These are phyloP conservation scores for Graphium colonna DNA, from an alignment of 2,888 invertebrate species.

Conservation along the genomic window DNA sequence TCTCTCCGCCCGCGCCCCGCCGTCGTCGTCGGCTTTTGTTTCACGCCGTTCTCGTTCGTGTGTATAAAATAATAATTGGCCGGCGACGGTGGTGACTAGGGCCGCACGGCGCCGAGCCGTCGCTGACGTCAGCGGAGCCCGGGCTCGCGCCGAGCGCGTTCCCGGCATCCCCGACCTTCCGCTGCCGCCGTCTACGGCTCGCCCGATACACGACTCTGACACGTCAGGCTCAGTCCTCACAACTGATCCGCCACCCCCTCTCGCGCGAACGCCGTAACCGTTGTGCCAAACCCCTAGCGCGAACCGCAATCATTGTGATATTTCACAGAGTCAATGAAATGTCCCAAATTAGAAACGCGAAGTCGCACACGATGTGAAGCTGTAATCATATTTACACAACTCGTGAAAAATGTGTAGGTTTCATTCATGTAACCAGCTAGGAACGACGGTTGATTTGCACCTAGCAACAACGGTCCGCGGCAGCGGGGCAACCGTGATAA, in stretches of 20 bases:
- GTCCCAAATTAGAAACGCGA: conserved; percentile 21
- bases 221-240: conserved; percentile 54
- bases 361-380: conserved; percentile 30
- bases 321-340: conserved; percentile 24
- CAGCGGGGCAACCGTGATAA: conserved; percentile 50
- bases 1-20: conserved; percentile 72
- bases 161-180: conserved; percentile 76
- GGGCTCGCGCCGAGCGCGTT: conserved; percentile 56
- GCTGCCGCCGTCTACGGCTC: conserved; percentile 66
- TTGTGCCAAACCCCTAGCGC: conserved; percentile 55
- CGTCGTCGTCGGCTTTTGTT: conserved; percentile 69
- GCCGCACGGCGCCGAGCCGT: conserved; percentile 70
- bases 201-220: conserved; percentile 59
- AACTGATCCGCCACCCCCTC: conserved; percentile 58
- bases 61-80: conserved; percentile 75
- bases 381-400: conserved; percentile 45
- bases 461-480: conserved; percentile 62
- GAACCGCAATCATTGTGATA: conserved; percentile 37
- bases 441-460: conserved; percentile 63
- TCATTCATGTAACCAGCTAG: conserved; percentile 71
- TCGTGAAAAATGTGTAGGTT: conserved; percentile 61
- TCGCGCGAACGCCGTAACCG: conserved; percentile 38
- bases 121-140: conserved; percentile 77
- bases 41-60: conserved; percentile 60
- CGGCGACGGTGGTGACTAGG: conserved; percentile 66